Evolutionary conservation across 2,888 invertebrate genomes (phyloP), one percentile per base, ranked within the genome.

Genomic region (Sinentomon sp.): DNA sequence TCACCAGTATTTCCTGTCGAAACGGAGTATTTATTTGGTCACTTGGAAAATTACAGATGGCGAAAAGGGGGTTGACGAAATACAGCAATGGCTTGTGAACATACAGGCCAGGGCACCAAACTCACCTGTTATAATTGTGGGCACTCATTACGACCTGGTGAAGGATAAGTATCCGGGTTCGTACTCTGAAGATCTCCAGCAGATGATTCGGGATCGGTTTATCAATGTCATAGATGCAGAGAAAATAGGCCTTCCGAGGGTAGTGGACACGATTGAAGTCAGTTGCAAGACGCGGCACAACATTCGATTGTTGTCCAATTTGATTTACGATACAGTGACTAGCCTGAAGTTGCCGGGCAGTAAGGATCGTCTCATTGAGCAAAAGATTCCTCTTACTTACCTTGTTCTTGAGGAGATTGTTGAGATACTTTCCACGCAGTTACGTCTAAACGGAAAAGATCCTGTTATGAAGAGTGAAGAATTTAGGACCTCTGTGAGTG

Each of bases 1-100:
- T 0, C 94, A 94, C 60, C 92, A 94, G 52, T 97, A 97, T 54
- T 97, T 97, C 53, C 57, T 97, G 28, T 89, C 92, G 0, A 78
- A 85, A 37, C 64, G 94, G 10, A 85, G 89, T 16, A 40, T 97
- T 21, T 97, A 92, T 53, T 59, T 97, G 33, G 92, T 94, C 2
- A 66, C 92, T 4, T 97, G 94, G 92, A 68, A 72, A 44, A 76
- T 89, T 32, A 73, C 72, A 0, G 89, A 92, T 45, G 94, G 94
- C 0, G 66, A 80, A 48, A 64, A 66, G 43, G 94, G 89, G 0
- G 66, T 97, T 10, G 71, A 74, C 12, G 78, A 77, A 44, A 78
- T 97, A 17, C 62, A 83, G 25, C 75, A 83, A 46, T 97, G 94
- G 94, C 63, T 97, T 24, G 75, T 83, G n/a, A 83, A 82, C 46